A percentile compares a stretch with the other conserved stretches of the same genome.
Evolutionary conservation across 2,113 vertebrate species (phyloP).

Genomic region (Phoxinus phoxinus): DNA sequence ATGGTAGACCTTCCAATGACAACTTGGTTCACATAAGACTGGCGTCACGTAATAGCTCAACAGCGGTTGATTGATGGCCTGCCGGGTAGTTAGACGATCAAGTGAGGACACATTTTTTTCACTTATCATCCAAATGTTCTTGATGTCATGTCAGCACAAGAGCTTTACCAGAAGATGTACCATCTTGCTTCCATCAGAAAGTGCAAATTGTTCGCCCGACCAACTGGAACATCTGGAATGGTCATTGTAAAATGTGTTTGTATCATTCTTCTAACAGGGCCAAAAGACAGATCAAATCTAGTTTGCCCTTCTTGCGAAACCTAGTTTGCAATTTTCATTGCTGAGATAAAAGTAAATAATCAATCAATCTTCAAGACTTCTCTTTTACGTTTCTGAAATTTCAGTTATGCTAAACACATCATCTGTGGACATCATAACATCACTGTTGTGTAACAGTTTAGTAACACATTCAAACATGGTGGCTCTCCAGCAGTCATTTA

Average conservation of each 20-base stretch:
- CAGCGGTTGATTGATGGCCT: background rate
- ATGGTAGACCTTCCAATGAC: background rate
- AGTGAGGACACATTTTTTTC: background rate
- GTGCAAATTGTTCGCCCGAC: constrained; percentile 19
- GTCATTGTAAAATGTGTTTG: constrained; percentile 29
- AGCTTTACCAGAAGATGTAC: background rate
- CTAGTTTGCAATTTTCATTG: background rate
- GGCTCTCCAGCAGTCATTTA: background rate
- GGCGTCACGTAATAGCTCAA: background rate
- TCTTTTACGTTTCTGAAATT: background rate
- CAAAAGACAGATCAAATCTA: constrained; percentile 22
- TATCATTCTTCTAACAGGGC: constrained; percentile 29
- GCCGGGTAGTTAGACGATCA: background rate
- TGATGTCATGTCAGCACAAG: background rate
- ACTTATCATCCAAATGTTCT: constrained; percentile 15
- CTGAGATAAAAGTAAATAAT: background rate
- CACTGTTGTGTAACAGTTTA: background rate
- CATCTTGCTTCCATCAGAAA: constrained; percentile 42
- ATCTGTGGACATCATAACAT: background rate
- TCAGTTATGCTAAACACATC: background rate
- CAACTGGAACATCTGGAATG: constrained; percentile 44
- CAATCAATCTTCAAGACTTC: background rate
- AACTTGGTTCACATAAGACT: background rate
- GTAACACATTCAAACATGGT: background rate
- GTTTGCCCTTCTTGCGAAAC: background rate